Percentiles rank a stretch among this genome's conserved stretches.
phyloP scores from a whole-genome alignment of 1,140 invertebrate genomes.

The Plodia interpunctella region DNA sequence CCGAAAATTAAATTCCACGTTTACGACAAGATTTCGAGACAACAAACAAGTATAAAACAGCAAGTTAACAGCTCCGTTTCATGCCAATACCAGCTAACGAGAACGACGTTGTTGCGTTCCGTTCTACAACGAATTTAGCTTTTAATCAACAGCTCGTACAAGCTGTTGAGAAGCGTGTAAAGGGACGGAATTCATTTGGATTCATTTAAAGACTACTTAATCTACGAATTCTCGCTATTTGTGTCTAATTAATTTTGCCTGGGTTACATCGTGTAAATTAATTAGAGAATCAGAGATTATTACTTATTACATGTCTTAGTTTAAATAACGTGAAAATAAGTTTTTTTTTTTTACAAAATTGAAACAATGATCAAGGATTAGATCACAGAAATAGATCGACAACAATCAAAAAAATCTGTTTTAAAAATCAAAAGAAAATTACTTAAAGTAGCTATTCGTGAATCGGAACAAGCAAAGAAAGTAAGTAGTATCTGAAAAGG shows the following conservation, averaged over 20 bases:
- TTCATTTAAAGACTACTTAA: no score
- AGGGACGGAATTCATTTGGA: not conserved
- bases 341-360: no score
- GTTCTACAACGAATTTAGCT: constrained; percentile 1
- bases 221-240: no score
- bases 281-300: no score
- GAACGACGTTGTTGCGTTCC: not conserved
- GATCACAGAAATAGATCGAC: no score
- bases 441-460: not conserved
- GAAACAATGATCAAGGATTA: no score
- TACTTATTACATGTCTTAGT: no score
- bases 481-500: not conserved
- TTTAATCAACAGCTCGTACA: constrained; percentile 1
- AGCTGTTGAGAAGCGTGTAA: not conserved
- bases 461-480: not conserved
- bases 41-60: not conserved
- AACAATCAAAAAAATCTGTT: no score
- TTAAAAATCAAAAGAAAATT: no score
- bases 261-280: no score
- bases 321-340: no score
- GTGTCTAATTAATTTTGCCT: no score
- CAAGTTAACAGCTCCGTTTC: not conserved
- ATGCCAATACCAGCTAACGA: constrained; percentile 1
- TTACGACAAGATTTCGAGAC: not conserved
- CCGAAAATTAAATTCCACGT: not conserved